Base-by-base conservation (phyloP, 1,140 invertebrate genomes). In the Galendromus occidentalis region DNA sequence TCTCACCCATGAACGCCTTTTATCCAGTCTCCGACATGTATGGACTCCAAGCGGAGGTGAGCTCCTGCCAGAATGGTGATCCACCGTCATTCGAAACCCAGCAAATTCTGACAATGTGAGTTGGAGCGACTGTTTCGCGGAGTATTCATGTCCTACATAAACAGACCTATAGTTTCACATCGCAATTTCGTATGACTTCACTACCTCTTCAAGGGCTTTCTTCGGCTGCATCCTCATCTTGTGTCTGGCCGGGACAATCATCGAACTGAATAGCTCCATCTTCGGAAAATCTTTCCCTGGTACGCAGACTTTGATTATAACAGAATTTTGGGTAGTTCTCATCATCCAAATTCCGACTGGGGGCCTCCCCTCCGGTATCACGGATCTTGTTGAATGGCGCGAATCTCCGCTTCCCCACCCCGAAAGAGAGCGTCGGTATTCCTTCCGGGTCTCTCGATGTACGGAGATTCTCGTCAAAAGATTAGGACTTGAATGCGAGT, bases 21-120 rank as follows among this genome's bases (percentile, higher is more conserved):
- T n/a, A n/a, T n/a, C 2, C 51, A 59, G 51, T 59, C 14, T 29
- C 51, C 14, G 25, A 25, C 25, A 59, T 59, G 51, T 59, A 59
- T 25, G 51, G 51, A 25, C n/a, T 25, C 25, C 14, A 33, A 22
- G 51, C 51, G 17, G 51, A 59, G 9, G 51, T 59, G 51, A 59
- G 51, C 51, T 59, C 51, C 14, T 59, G 51, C 9, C 51, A 59
- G 33, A 59, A 59, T 9, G 51, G 25, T 2, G 51, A 59, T 59
- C 20, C 25, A 17, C 14, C 14, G 2, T 22, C 51, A 59, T 17
- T 59, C 51, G 51, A 59, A 22, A 25, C 2, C 17, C 20, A 59
- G 14, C 51, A 59, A 1, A 25, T 59, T 5, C 1, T 59, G 4
- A 59, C 25, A 25, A 14, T 59, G 51, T 59, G 51, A 25, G 51